These are phyloP conservation scores for Laupala kohalensis DNA, from an alignment of 1,140 invertebrate genomes.

Conservation along the genomic window DNA sequence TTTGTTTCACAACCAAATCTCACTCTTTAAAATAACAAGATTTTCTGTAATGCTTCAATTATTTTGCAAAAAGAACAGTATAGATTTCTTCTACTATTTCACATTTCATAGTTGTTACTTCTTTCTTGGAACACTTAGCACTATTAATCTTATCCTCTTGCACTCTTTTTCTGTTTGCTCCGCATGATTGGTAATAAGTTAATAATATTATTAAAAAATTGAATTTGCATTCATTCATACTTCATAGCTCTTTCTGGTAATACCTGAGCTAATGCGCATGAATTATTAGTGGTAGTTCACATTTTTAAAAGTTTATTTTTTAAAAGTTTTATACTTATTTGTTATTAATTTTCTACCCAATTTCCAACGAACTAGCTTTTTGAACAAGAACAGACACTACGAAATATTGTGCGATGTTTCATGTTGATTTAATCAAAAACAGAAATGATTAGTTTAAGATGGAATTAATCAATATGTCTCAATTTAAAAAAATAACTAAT, in stretches of 20 bases:
- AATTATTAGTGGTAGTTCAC: neutral
- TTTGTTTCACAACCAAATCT: slow-evolving; percentile 13
- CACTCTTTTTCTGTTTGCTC: neutral
- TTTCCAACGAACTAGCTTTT: slow-evolving; percentile 6
- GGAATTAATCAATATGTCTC: slow-evolving; percentile 3
- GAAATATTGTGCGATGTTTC: slow-evolving; percentile 8
- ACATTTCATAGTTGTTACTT: neutral
- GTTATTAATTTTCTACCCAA: neutral
- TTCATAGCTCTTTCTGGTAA: neutral
- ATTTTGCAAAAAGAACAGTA: slow-evolving; percentile 2
- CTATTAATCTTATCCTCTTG: neutral
- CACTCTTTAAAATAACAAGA: slow-evolving; percentile 10
- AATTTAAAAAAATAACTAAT: slow-evolving; percentile 1
- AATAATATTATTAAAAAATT: neutral
- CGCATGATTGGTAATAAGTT: neutral
- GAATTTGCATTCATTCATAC: neutral
- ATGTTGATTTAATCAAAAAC: neutral
- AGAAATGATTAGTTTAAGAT: neutral
- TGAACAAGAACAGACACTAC: neutral
- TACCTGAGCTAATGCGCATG: neutral
- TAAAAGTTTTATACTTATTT: neutral
- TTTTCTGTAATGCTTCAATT: neutral
- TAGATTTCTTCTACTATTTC: neutral
- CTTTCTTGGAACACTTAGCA: neutral
- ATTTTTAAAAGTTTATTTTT: slow-evolving; percentile 7